Conservation (phyloP, 1,140 invertebrate genomes). For the Cydia pomonella region DNA sequence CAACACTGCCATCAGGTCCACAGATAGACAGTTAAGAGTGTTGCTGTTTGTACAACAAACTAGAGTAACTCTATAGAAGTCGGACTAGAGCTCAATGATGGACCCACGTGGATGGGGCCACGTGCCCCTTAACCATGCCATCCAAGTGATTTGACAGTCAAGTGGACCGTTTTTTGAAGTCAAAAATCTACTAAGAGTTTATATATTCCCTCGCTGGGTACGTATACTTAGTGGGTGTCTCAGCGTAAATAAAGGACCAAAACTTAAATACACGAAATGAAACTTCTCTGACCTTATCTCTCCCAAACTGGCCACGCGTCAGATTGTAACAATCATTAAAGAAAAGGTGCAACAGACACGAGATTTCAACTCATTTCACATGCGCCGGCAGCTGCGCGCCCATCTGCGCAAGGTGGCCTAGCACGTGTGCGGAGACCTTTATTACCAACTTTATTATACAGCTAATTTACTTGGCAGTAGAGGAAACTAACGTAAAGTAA, state of each 20-base stretch:
- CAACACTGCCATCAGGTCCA: too few species aligned
- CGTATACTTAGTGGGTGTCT: too few species aligned
- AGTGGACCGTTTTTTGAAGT: too few species aligned
- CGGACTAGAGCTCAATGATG: too few species aligned
- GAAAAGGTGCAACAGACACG: background rate
- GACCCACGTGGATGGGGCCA: too few species aligned
- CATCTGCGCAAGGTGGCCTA: constrained; percentile 42
- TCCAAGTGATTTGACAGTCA: too few species aligned
- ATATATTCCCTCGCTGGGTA: too few species aligned
- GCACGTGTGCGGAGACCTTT: background rate
- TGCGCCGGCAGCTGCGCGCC: constrained; percentile 39
- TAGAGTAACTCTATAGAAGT: too few species aligned
- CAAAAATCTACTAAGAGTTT: too few species aligned
- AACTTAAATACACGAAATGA: background rate
- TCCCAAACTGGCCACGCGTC: background rate
- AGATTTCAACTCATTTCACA: constrained; percentile 18
- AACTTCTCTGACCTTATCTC: background rate
- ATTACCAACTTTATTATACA: background rate
- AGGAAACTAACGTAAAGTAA: background rate
- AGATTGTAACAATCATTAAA: constrained; percentile 2
- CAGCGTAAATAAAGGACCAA: background rate
- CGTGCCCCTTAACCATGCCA: too few species aligned
- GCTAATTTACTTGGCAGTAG: background rate
- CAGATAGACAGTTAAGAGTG: too few species aligned
- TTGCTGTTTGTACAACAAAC: too few species aligned